These are phyloP conservation scores for Cotesia congregata DNA, from an alignment of 2,888 invertebrate species.

Conservation along the genomic window DNA sequence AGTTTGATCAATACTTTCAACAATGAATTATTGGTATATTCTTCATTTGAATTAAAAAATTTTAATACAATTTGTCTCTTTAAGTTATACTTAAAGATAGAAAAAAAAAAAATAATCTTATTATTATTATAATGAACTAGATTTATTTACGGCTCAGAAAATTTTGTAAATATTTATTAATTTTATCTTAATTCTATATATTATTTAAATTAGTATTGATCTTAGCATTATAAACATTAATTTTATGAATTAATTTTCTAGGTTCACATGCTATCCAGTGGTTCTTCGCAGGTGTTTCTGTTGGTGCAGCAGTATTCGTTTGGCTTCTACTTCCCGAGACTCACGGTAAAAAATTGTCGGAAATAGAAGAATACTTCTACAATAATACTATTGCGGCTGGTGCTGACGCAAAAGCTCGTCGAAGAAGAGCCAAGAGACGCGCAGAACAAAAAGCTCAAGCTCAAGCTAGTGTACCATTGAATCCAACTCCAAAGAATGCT, in stretches of 20 bases:
- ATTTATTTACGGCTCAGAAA: too few species aligned
- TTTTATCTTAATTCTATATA: too few species aligned
- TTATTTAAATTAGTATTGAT: too few species aligned
- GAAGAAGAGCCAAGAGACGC: conserved; percentile 51
- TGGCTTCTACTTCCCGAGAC: conserved; percentile 72
- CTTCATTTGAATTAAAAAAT: too few species aligned
- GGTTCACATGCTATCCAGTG: conserved; percentile 73
- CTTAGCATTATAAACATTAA: too few species aligned
- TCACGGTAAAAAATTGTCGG: conserved; percentile 70
- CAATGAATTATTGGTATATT: too few species aligned
- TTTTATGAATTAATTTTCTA: conserved; percentile 54
- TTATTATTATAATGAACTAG: too few species aligned
- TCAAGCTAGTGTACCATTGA: conserved; percentile 57
- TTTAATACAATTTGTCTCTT: too few species aligned
- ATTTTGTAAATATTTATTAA: too few species aligned
- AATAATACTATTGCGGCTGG: conserved; percentile 64
- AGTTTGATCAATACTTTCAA: too few species aligned
- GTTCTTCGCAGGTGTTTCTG: conserved; percentile 73
- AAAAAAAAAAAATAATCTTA: too few species aligned
- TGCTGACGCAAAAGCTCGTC: conserved; percentile 57
- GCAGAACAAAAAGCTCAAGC: conserved; percentile 52
- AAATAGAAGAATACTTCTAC: conserved; percentile 72
- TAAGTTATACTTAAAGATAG: too few species aligned
- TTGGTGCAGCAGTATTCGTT: conserved; percentile 69
- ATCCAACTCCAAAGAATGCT: conserved; percentile 58